Conservation (phyloP, 2,888 invertebrate species). For the Sclerodermus sp. region DNA sequence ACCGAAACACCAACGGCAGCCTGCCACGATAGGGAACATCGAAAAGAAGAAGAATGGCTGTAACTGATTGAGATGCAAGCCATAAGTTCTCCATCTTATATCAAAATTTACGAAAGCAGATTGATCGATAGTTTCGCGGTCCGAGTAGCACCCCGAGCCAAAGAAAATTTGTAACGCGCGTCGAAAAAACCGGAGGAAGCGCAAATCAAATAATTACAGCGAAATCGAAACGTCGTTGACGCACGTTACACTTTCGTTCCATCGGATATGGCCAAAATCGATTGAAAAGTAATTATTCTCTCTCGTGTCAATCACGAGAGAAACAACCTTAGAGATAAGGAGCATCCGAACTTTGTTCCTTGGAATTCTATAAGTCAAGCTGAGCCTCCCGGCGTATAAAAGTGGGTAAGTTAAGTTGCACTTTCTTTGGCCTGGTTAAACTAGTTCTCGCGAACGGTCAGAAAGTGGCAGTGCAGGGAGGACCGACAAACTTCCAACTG, state of each 20-base stretch:
- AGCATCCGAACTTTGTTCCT: conserved; percentile 36
- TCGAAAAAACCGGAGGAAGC: no score
- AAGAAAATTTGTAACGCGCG: no score
- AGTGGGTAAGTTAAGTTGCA: conserved; percentile 32
- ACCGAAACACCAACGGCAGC: conserved; percentile 2
- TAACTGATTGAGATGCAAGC: conserved; percentile 6
- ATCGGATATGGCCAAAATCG: no score
- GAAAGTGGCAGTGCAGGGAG: conserved; percentile 13
- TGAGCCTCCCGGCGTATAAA: conserved; percentile 35
- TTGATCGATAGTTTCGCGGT: conserved; percentile 16
- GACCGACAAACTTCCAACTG: conserved; percentile 10
- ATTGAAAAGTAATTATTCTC: no score
- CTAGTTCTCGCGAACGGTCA: conserved; percentile 31
- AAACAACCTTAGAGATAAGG: conserved; percentile 24
- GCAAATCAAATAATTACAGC: no score
- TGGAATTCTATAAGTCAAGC: conserved; percentile 34
- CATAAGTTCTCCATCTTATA: conserved; percentile 10
- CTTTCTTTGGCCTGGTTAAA: conserved; percentile 42
- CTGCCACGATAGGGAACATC: conserved; percentile 2
- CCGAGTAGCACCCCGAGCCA: neutral
- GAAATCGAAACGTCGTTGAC: no score
- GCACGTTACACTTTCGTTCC: no score
- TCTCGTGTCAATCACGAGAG: conserved; percentile 5
- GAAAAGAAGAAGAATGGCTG: conserved; percentile 10
- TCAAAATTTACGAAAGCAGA: conserved; percentile 7